Conservation (phyloP, 2,888 invertebrate genomes). For the Melanophora roralis region DNA sequence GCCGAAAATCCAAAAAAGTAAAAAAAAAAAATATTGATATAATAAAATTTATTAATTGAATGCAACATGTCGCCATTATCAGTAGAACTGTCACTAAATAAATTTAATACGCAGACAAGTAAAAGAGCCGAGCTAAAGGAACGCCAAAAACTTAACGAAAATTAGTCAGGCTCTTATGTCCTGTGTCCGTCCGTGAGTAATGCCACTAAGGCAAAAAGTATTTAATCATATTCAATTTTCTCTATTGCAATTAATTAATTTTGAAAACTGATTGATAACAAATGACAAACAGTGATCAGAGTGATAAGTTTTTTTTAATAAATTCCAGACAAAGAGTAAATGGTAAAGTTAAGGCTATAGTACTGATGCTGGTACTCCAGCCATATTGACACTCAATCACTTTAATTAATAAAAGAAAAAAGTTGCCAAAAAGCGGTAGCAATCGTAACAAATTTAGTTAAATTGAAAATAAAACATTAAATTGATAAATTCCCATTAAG, state of each 20-base stretch:
- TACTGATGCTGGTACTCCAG: background rate
- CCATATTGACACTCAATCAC: constrained; percentile 33
- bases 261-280: constrained; percentile 61
- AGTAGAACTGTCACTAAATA: constrained; percentile 52
- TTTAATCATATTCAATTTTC: constrained; percentile 59
- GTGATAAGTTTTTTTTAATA: constrained; percentile 18
- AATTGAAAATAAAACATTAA: constrained; percentile 27
- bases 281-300: constrained; percentile 45
- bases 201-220: constrained; percentile 21
- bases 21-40: background rate
- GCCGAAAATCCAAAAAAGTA: background rate
- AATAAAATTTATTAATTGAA: constrained; percentile 58
- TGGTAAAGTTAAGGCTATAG: background rate
- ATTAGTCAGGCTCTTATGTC: no score
- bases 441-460: constrained; percentile 12
- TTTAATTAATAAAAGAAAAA: constrained; percentile 26
- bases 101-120: constrained; percentile 31
- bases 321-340: background rate
- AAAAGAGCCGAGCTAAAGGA: constrained; percentile 23
- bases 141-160: background rate
- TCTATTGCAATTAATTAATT: constrained; percentile 59
- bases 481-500: constrained; percentile 33
- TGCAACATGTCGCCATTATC: constrained; percentile 46
- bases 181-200: background rate
- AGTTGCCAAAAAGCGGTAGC: background rate